Evolutionary conservation across 2,797 vertebrate species (phyloP).

Genomic region (Neoniphon sammara): DNA sequence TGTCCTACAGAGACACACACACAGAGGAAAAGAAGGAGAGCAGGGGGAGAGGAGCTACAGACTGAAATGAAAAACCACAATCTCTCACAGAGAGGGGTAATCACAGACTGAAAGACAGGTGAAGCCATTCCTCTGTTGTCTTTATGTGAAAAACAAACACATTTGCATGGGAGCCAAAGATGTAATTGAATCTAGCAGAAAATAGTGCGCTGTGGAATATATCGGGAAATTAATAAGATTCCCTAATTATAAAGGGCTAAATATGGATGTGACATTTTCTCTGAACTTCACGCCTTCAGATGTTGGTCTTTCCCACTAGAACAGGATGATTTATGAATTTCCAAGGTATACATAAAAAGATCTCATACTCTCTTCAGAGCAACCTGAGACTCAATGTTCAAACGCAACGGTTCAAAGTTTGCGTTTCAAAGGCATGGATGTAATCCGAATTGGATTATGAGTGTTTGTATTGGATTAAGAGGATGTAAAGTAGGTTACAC

Average conservation of each 20-base stretch:
- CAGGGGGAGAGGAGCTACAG: conserved; percentile 11
- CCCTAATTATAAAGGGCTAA: conserved; percentile 70
- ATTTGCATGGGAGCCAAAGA: conserved; percentile 37
- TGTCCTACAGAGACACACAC: not conserved
- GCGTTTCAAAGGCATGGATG: conserved; percentile 18
- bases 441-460: conserved; percentile 11
- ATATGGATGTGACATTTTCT: conserved; percentile 64
- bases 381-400: conserved; percentile 10
- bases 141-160: conserved; percentile 27
- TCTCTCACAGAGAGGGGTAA: conserved; percentile 36
- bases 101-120: conserved; percentile 37
- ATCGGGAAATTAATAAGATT: conserved; percentile 53
- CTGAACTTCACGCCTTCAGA: conserved; percentile 45
- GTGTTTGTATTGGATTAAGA: not conserved
- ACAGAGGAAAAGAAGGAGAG: not conserved
- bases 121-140: conserved; percentile 21
- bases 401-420: not conserved
- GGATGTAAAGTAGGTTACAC: not conserved
- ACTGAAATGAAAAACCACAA: conserved; percentile 33
- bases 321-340: conserved; percentile 7
- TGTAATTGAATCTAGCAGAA: conserved; percentile 56
- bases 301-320: conserved; percentile 21
- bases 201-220: conserved; percentile 30
- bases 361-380: not conserved
- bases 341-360: conserved; percentile 11